Conservation (phyloP, 35 echinoderm and acorn worm species). For the Eucidaris tribuloides region DNA sequence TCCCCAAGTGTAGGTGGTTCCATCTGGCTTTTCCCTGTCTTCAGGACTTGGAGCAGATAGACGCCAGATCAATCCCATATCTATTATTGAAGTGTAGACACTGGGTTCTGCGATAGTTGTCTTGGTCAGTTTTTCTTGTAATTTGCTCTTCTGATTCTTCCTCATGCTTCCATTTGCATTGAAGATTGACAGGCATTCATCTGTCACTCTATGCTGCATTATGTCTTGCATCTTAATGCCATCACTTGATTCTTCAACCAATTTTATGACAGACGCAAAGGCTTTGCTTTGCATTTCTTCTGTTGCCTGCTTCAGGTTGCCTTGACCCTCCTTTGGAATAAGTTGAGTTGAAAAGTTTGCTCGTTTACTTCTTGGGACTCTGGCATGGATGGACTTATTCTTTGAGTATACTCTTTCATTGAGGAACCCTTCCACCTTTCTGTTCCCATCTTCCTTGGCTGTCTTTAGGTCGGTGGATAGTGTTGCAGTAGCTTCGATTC, state of each 20-base stretch:
- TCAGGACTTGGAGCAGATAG: slow-evolving; percentile 25
- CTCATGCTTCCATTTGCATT: slow-evolving; percentile 45
- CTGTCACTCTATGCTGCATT: slow-evolving; percentile 34
- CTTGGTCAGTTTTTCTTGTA: slow-evolving; percentile 20
- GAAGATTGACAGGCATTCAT: slow-evolving; percentile 42
- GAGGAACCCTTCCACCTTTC: slow-evolving; percentile 18
- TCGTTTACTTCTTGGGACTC: slow-evolving; percentile 29
- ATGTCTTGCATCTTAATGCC: slow-evolving; percentile 38
- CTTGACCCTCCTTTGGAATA: neutral
- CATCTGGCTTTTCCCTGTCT: slow-evolving; percentile 40
- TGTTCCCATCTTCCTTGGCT: neutral
- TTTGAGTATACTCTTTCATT: slow-evolving; percentile 34
- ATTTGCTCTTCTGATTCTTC: slow-evolving; percentile 51
- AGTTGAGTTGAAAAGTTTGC: slow-evolving; percentile 34
- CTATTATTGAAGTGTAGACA: slow-evolving; percentile 39
- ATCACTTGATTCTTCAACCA: slow-evolving; percentile 35
- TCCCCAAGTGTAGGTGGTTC: slow-evolving; percentile 16
- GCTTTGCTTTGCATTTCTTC: slow-evolving; percentile 43
- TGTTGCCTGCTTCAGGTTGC: slow-evolving; percentile 18
- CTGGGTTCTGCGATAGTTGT: slow-evolving; percentile 27
- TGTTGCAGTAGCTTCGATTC: slow-evolving; percentile 3
- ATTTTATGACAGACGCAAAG: slow-evolving; percentile 26
- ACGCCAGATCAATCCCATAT: slow-evolving; percentile 49
- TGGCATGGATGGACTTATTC: neutral
- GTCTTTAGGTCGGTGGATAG: neutral